Base-by-base conservation (phyloP, 2,797 vertebrate species). In the Furcifer pardalis region DNA sequence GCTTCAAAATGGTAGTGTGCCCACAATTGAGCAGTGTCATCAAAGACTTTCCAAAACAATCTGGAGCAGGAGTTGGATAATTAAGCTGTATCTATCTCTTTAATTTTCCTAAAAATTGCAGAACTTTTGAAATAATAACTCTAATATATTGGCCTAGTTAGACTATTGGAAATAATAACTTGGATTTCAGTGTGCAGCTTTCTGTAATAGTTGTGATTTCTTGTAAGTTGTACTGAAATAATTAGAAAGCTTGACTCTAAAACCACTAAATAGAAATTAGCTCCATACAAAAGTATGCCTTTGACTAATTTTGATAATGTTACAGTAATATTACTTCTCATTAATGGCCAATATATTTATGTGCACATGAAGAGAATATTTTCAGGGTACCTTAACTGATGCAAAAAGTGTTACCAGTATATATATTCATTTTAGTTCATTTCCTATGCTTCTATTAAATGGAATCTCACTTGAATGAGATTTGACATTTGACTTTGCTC, bases 171-270 rank as follows among this genome's bases (percentile, higher is more conserved):
- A 19, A 32, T 21, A 77, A 89, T 83, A 84, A 62, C 87, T 92
- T 76, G 65, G 90, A 86, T 80, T 91, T 92, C 90, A 46, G 0
- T 84, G 72, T 93, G 94, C 91, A 83, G 83, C 94, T 95, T 94
- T 93, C 77, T 93, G 92, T 90, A 78, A 85, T 89, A 27, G 37
- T 42, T 94, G 89, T 84, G 86, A 87, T 90, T 92, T 94, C 81
- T 81, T 85, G 93, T 94, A 87, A 87, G 86, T 84, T 93, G 91
- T 86, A 84, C 63, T 73, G 76, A 77, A 73, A 88, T 91, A 87
- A 86, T 90, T 90, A 90, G 92, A 91, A 84, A 91, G 85, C 82
- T 72, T 85, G 91, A 93, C 89, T 73, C 74, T 81, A 79, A 91
- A 76, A 87, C 72, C 81, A 35, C 46, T 82, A n/a, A n/a, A n/a